These are phyloP conservation scores for Nibea albiflora DNA, from an alignment of 2,113 vertebrate genomes.

Conservation along the genomic window DNA sequence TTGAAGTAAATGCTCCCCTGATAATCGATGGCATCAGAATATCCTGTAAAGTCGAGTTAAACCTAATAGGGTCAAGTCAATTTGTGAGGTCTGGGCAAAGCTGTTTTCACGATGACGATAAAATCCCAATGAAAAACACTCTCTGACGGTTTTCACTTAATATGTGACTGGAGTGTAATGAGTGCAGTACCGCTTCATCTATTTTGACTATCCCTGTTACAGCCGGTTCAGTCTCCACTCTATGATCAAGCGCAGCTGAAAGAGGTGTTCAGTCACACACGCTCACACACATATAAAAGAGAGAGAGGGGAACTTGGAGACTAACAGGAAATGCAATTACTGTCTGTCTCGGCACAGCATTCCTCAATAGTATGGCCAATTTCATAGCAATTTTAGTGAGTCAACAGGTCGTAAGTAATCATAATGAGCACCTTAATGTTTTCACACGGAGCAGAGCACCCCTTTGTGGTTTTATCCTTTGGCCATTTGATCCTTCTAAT, in stretches of 20 bases:
- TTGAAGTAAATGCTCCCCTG: slow-evolving; percentile 35
- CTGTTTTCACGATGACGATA: slow-evolving; percentile 36
- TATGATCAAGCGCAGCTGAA: slow-evolving; percentile 39
- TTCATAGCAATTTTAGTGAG: slow-evolving; percentile 81
- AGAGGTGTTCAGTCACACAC: slow-evolving; percentile 43
- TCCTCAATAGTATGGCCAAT: slow-evolving; percentile 75
- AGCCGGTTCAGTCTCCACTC: neutral
- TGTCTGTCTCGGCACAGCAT: slow-evolving; percentile 69
- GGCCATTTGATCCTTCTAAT: slow-evolving; percentile 78
- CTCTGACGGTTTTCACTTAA: slow-evolving; percentile 17
- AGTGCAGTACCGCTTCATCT: slow-evolving; percentile 20
- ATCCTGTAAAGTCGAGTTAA: slow-evolving; percentile 44
- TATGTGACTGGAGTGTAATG: slow-evolving; percentile 16
- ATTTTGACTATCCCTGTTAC: slow-evolving; percentile 30
- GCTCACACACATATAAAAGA: slow-evolving; percentile 7
- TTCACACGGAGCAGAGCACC: slow-evolving; percentile 64
- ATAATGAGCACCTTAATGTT: slow-evolving; percentile 79
- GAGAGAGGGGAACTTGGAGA: slow-evolving; percentile 50
- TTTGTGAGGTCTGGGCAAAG: slow-evolving; percentile 56
- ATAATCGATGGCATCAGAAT: slow-evolving; percentile 51
- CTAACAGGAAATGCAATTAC: slow-evolving; percentile 84
- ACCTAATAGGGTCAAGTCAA: slow-evolving; percentile 44
- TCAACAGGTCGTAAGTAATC: slow-evolving; percentile 81
- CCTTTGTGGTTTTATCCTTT: slow-evolving; percentile 77
- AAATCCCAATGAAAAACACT: slow-evolving; percentile 59